Base-by-base conservation (phyloP, 2,113 vertebrate genomes). In the Phycodurus eques region DNA sequence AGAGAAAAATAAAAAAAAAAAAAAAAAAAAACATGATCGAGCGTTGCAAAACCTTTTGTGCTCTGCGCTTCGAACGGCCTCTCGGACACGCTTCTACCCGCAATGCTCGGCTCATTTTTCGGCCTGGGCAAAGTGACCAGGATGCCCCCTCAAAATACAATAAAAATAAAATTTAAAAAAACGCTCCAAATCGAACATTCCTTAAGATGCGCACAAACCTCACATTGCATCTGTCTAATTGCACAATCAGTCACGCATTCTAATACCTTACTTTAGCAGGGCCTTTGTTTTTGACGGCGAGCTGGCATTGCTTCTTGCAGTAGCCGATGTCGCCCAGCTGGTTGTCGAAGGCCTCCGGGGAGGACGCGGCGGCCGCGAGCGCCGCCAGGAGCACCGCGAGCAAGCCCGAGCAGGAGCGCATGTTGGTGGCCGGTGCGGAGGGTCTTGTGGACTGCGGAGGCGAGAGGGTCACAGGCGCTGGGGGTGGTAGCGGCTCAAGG, bases 301-400 rank as follows among this genome's bases (percentile, higher is more conserved):
- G 84, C 92, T 92, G 91, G 83, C 95, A 96, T 85, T 94, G 94
- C 84, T 89, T 92, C 83, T 93, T 95, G 94, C 95, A 96, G 85
- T 91, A 94, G 84, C 90, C 92, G 84, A 94, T 94, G 90, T 95
- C 94, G 69, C 95, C 95, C 74, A 95, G 94, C 82, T 94, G 94
- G 65, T 92, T 89, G 82, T 94, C 92, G 76, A 95, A 94, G 35
- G 94, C 90, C 82, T 94, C 94, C 33, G 87, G 85, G 49, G 88
- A 90, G 62, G 85, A 85, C 5, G 87, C 82, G 57, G 85, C 84
- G 4, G 88, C 83, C 14, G 88, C 89, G 47, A 91, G 67, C 20
- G 79, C 91, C 35, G 92, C 84, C 2, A 93, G 79, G 49, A 93
- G 81, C 80, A 93, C 71, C 49, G 90, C 85, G 70, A 92, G 78